Percentiles rank a stretch among this genome's conserved stretches.
Evolutionary conservation across 1,140 invertebrate genomes (phyloP).

Genomic region (Drosophila sechellia): DNA sequence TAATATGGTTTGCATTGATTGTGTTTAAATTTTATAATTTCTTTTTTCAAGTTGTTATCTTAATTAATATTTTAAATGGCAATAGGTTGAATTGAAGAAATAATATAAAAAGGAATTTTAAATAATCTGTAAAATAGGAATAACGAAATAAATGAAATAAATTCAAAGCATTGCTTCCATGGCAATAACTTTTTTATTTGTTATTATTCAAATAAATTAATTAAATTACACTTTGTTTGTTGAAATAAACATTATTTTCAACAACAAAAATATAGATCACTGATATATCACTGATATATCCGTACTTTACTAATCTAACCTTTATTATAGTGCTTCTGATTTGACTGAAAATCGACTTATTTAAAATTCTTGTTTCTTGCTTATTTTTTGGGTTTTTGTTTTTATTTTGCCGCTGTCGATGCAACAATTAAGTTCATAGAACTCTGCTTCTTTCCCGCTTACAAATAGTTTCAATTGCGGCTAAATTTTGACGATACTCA

Average conservation of each 20-base stretch:
- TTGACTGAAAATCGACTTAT: too few species aligned
- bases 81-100: not conserved
- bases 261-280: too few species aligned
- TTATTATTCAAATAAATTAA: too few species aligned
- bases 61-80: constrained; percentile 13
- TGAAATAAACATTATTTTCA: too few species aligned
- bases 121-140: not conserved
- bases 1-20: not conserved
- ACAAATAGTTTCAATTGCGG: constrained; percentile 75
- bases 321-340: too few species aligned
- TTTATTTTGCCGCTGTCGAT: constrained; percentile 10
- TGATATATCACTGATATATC: too few species aligned
- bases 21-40: not conserved
- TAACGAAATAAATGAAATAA: too few species aligned
- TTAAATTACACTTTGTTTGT: too few species aligned
- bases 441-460: constrained; percentile 20
- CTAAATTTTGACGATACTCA: constrained; percentile 72
- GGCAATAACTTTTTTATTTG: too few species aligned
- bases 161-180: too few species aligned
- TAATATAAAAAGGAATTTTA: not conserved
- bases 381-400: too few species aligned
- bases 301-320: too few species aligned
- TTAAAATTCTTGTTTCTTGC: not conserved
- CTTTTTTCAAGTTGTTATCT: not conserved
- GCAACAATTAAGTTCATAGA: constrained; percentile 68